Percentiles rank a stretch among this genome's conserved stretches.
These are phyloP conservation scores for Zingel zingel DNA, from an alignment of 2,113 vertebrate genomes.

Conservation along the genomic window DNA sequence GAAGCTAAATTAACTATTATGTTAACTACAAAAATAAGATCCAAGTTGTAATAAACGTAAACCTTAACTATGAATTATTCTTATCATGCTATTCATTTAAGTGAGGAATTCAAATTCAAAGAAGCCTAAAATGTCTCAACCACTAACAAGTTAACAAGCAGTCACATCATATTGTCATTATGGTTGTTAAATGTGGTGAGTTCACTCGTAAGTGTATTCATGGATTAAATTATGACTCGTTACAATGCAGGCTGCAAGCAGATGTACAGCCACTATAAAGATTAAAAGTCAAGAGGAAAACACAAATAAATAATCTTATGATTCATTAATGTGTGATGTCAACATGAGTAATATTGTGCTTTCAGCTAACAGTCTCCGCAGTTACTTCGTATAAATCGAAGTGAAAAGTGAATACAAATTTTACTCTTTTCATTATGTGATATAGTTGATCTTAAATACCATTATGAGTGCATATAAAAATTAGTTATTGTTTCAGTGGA, in stretches of 20 bases:
- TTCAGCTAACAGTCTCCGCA: slow-evolving; percentile 6
- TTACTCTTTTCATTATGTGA: slow-evolving; percentile 36
- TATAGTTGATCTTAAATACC: slow-evolving; percentile 11
- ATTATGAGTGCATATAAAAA: slow-evolving; percentile 45
- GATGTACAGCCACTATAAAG: slow-evolving; percentile 2
- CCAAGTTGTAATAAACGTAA: background rate
- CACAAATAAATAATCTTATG: slow-evolving; percentile 21
- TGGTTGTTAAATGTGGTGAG: slow-evolving; percentile 35
- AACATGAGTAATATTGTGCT: slow-evolving; percentile 35
- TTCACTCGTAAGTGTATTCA: background rate
- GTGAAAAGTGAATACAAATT: slow-evolving; percentile 29
- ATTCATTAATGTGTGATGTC: slow-evolving; percentile 22
- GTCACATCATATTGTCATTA: slow-evolving; percentile 15
- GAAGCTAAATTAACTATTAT: too few species aligned
- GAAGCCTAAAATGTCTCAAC: background rate
- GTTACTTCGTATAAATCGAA: slow-evolving; percentile 20
- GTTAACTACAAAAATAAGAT: background rate
- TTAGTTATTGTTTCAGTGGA: slow-evolving; percentile 7
- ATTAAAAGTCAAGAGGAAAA: slow-evolving; percentile 27
- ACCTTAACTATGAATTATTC: background rate
- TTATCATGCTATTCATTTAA: background rate
- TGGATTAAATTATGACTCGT: slow-evolving; percentile 18
- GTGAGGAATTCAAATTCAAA: background rate
- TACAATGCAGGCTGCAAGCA: slow-evolving; percentile 6
- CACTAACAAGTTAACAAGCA: slow-evolving; percentile 19